These are phyloP conservation scores for Conistra vaccinii DNA, from an alignment of 2,888 invertebrate species.

Conservation along the genomic window DNA sequence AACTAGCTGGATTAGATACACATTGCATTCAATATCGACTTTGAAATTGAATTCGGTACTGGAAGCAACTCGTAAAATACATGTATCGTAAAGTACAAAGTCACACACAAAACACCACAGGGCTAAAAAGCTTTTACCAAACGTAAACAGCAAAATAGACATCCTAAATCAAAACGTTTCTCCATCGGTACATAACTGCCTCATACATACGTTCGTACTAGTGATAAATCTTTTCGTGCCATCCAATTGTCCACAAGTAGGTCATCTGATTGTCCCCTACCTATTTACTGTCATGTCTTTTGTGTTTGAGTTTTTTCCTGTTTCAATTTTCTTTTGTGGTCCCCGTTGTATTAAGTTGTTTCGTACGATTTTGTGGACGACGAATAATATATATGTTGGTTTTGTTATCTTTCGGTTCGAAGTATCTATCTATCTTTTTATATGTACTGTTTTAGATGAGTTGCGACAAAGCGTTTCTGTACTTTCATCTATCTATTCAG, in stretches of 20 bases:
- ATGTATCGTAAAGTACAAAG: background rate
- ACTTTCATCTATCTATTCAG: constrained; percentile 59
- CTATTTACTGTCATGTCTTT: constrained; percentile 82
- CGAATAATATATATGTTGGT: constrained; percentile 69
- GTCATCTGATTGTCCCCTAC: constrained; percentile 86
- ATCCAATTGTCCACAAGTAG: constrained; percentile 87
- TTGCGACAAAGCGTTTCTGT: constrained; percentile 57
- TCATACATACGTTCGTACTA: constrained; percentile 74
- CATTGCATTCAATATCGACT: background rate
- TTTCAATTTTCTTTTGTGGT: constrained; percentile 86
- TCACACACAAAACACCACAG: constrained; percentile 3
- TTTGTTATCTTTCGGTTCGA: constrained; percentile 59
- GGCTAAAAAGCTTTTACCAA: constrained; percentile 26
- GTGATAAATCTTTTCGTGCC: constrained; percentile 84
- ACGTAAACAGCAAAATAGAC: constrained; percentile 47
- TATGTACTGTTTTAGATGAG: constrained; percentile 57
- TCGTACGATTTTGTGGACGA: constrained; percentile 75
- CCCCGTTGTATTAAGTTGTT: constrained; percentile 83
- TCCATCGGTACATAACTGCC: constrained; percentile 65
- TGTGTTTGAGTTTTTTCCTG: constrained; percentile 82
- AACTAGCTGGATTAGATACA: background rate
- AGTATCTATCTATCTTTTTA: constrained; percentile 49
- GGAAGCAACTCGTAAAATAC: background rate
- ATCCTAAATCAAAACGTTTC: constrained; percentile 64
- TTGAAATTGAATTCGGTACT: background rate